These are phyloP conservation scores for Anticlea derivata DNA, from an alignment of 2,888 invertebrate genomes.

Conservation along the genomic window DNA sequence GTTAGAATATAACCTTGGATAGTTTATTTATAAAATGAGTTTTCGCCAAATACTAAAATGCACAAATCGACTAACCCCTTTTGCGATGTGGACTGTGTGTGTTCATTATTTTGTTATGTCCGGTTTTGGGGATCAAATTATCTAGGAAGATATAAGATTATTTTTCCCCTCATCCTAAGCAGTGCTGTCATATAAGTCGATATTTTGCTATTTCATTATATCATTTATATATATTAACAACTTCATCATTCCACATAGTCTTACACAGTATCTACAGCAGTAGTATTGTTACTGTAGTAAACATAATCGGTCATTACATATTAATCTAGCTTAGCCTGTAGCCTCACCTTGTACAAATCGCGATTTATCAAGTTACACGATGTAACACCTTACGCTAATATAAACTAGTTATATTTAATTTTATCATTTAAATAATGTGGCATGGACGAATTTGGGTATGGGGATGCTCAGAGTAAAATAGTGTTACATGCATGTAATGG, in stretches of 20 bases:
- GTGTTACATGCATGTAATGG: conserved; percentile 12
- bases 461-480: too few species aligned
- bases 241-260: too few species aligned
- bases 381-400: too few species aligned
- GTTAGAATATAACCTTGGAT: neutral
- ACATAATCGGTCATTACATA: too few species aligned
- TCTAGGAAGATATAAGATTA: neutral
- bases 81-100: neutral
- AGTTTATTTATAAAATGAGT: conserved; percentile 1
- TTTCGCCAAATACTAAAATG: conserved; percentile 1
- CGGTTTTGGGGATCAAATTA: neutral
- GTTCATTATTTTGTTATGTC: neutral
- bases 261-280: too few species aligned
- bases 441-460: conserved; percentile 38
- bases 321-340: conserved; percentile 1
- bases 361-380: neutral
- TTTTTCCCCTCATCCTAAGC: too few species aligned
- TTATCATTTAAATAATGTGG: conserved; percentile 24
- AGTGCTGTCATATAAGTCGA: too few species aligned
- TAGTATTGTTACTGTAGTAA: too few species aligned
- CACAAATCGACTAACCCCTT: conserved; percentile 1
- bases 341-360: conserved; percentile 1
- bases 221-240: too few species aligned
- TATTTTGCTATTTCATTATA: too few species aligned
- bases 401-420: neutral